phyloP scores from a whole-genome alignment of 2,797 vertebrate species.

The Cirrhinus molitorella region DNA sequence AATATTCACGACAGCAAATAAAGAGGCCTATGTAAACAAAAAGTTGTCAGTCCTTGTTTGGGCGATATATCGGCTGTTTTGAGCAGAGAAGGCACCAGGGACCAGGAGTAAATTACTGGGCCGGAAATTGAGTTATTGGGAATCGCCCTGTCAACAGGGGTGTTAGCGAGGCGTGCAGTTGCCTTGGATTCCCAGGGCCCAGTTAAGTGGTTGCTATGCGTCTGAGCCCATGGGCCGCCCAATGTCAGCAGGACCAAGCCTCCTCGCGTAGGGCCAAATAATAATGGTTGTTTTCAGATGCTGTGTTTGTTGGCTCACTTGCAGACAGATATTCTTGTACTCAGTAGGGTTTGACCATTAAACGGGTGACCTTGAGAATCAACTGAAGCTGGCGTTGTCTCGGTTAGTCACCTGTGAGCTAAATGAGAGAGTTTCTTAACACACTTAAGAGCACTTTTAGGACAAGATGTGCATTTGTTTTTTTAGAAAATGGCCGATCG shows the following conservation, averaged over 20 bases:
- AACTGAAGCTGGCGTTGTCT: neutral
- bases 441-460: too few relatives aligned
- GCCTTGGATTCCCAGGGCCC: conserved; percentile 65
- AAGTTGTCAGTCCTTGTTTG: conserved; percentile 54
- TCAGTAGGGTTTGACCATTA: conserved; percentile 19
- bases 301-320: conserved; percentile 62
- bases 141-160: conserved; percentile 65
- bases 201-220: conserved; percentile 67
- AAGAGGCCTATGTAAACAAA: conserved; percentile 57
- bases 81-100: conserved; percentile 57
- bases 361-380: conserved; percentile 21
- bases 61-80: conserved; percentile 55
- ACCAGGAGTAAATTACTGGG: conserved; percentile 67
- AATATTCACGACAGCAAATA: conserved; percentile 19
- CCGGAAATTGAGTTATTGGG: conserved; percentile 67
- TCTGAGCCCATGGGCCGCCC: conserved; percentile 58
- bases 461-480: too few relatives aligned
- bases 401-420: neutral
- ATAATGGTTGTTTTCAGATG: conserved; percentile 44
- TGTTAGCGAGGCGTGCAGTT: conserved; percentile 66
- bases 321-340: conserved; percentile 46
- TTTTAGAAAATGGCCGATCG: too few relatives aligned
- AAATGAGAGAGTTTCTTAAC: neutral
- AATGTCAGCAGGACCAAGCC: conserved; percentile 67
- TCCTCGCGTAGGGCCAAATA: conserved; percentile 44